phyloP scores from a whole-genome alignment of 2,888 invertebrate species.

The Epistrophella euchroma region DNA sequence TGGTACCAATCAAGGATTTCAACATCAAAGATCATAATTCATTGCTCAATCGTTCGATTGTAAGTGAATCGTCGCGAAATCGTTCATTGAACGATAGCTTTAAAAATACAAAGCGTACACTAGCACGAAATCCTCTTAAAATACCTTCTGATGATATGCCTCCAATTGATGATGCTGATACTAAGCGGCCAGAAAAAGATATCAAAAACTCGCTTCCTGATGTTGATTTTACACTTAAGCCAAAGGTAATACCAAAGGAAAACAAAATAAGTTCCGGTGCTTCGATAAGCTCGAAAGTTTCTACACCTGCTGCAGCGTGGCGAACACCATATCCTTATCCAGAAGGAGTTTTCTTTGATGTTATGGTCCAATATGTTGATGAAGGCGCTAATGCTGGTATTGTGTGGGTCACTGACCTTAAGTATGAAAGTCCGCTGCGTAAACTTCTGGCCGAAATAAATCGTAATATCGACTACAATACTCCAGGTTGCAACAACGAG shows the following conservation, averaged over 20 bases:
- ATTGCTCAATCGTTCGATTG: conserved; percentile 15
- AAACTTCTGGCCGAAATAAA: conserved; percentile 77
- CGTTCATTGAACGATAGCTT: conserved; percentile 27
- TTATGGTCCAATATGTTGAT: conserved; percentile 77
- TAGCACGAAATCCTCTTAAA: conserved; percentile 49
- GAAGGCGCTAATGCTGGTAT: conserved; percentile 52
- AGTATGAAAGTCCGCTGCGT: conserved; percentile 71
- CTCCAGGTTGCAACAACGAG: conserved; percentile 55
- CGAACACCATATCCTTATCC: conserved; percentile 68
- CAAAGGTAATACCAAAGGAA: conserved; percentile 33
- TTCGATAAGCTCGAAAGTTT: conserved; percentile 53
- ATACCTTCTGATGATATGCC: conserved; percentile 8
- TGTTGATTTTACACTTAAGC: conserved; percentile 54
- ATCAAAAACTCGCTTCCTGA: not conserved
- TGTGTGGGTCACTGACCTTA: conserved; percentile 77
- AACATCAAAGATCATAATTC: conserved; percentile 12
- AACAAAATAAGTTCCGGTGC: conserved; percentile 16
- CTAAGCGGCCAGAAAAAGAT: not conserved
- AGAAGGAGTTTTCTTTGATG: conserved; percentile 74
- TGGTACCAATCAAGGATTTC: conserved; percentile 64
- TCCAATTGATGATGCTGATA: not conserved
- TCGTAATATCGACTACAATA: conserved; percentile 69
- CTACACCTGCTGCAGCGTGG: conserved; percentile 65
- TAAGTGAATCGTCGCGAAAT: conserved; percentile 24
- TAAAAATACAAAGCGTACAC: conserved; percentile 27